phyloP scores from a whole-genome alignment of 2,888 invertebrate genomes.

The Galeopsomyia nigrocyanea region DNA sequence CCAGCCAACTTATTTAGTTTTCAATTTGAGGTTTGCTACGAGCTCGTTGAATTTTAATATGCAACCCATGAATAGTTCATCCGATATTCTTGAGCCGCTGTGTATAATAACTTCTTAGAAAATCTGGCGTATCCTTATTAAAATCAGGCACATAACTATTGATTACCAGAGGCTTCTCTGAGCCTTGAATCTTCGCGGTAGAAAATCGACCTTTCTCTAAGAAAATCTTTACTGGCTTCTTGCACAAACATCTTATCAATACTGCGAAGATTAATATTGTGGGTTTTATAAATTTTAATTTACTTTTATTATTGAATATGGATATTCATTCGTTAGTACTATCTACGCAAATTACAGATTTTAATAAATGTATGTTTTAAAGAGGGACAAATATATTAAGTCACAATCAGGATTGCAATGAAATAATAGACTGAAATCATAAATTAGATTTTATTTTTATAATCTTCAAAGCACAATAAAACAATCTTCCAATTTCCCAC shows the following conservation, averaged over 20 bases:
- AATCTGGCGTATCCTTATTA: constrained; percentile 10
- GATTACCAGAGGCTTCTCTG: background rate
- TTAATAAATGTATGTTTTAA: no score
- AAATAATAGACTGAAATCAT: no score
- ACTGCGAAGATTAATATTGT: no score
- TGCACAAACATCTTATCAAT: background rate
- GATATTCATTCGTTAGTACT: no score
- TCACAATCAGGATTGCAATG: no score
- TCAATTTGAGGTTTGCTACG: background rate
- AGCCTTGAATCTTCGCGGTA: constrained; percentile 7
- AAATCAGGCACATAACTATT: background rate
- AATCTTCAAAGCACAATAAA: no score
- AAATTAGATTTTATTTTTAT: no score
- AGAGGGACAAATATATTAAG: no score
- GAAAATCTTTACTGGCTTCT: background rate
- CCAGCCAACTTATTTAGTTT: background rate
- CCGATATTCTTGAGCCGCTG: background rate
- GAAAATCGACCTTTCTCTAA: background rate
- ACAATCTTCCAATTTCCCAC: no score
- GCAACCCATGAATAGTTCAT: constrained; percentile 4
- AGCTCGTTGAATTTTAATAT: background rate
- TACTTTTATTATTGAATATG: no score
- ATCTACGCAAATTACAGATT: no score
- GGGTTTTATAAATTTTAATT: no score
- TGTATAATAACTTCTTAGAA: background rate